Conservation (phyloP, 2,797 vertebrate species). For the Jordanella pulchra region DNA sequence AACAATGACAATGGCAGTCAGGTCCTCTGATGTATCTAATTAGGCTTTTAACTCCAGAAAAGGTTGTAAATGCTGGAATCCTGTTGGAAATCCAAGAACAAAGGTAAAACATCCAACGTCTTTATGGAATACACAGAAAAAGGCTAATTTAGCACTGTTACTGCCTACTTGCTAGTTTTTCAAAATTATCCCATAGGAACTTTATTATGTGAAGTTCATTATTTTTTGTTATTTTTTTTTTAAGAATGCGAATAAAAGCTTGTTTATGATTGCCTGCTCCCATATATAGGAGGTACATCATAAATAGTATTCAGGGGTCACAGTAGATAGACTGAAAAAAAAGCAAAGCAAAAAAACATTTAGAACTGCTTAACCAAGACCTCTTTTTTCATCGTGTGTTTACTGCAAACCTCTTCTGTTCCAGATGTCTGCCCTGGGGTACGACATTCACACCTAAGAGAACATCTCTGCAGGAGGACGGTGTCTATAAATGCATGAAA, state of each 20-base stretch:
- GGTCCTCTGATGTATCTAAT: too few relatives aligned
- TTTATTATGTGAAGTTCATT: not conserved
- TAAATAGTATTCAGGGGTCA: not conserved
- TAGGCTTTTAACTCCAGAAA: too few relatives aligned
- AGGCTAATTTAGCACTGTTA: too few relatives aligned
- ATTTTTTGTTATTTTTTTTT: not conserved
- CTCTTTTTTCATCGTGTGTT: not conserved
- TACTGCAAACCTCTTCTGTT: slow-evolving; percentile 1
- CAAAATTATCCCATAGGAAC: too few relatives aligned
- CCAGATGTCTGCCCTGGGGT: not conserved
- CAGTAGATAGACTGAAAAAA: not conserved
- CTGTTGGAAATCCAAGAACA: too few relatives aligned
- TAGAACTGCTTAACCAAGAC: not conserved
- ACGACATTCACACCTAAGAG: slow-evolving; percentile 2
- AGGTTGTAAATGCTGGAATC: too few relatives aligned
- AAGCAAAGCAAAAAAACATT: not conserved
- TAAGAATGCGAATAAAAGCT: not conserved
- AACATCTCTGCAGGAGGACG: slow-evolving; percentile 27
- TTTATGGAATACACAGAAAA: too few relatives aligned
- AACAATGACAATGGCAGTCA: too few relatives aligned
- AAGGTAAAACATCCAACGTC: too few relatives aligned
- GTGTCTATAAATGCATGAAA: slow-evolving; percentile 12
- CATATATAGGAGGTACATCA: not conserved
- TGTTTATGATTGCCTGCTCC: not conserved
- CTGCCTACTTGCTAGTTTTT: too few relatives aligned